These are phyloP conservation scores for Toxonevra muliebris DNA, from an alignment of 2,888 invertebrate species.

Conservation along the genomic window DNA sequence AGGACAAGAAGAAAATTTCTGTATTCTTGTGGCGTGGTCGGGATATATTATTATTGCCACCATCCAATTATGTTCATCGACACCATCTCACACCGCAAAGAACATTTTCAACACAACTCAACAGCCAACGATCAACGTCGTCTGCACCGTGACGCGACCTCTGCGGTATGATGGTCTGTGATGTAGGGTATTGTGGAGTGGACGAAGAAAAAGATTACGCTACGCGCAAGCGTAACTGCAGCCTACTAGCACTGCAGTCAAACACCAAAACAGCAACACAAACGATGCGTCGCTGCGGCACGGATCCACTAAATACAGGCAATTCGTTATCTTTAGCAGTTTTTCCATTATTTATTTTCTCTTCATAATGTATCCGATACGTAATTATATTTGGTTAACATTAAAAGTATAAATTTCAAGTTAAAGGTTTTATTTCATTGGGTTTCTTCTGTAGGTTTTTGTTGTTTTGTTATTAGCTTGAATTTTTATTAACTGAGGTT, in stretches of 20 bases:
- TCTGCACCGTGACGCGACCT: slow-evolving; percentile 15
- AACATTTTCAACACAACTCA: slow-evolving; percentile 26
- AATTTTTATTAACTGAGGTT: too few species aligned
- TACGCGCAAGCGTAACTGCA: too few species aligned
- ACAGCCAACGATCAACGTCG: slow-evolving; percentile 13
- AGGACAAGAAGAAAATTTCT: too few species aligned
- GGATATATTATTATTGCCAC: slow-evolving; percentile 34
- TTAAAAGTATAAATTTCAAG: slow-evolving; percentile 10
- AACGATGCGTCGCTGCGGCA: neutral
- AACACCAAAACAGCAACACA: too few species aligned
- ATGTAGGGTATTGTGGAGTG: too few species aligned
- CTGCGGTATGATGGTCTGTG: neutral
- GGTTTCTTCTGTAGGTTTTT: neutral
- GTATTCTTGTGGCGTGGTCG: slow-evolving; percentile 19
- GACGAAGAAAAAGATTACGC: too few species aligned
- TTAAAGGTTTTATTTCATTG: slow-evolving; percentile 18
- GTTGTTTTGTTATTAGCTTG: too few species aligned
- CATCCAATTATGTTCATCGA: slow-evolving; percentile 36
- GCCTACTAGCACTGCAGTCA: too few species aligned
- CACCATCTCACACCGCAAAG: slow-evolving; percentile 33
- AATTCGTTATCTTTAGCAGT: slow-evolving; percentile 23
- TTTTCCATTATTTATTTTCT: slow-evolving; percentile 29
- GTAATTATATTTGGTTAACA: slow-evolving; percentile 35
- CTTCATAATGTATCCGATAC: slow-evolving; percentile 21
- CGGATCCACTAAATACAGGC: slow-evolving; percentile 11